A percentile compares a stretch with the other conserved stretches of the same genome.
Evolutionary conservation across 1,140 invertebrate species (phyloP).

Genomic region (Battus philenor): DNA sequence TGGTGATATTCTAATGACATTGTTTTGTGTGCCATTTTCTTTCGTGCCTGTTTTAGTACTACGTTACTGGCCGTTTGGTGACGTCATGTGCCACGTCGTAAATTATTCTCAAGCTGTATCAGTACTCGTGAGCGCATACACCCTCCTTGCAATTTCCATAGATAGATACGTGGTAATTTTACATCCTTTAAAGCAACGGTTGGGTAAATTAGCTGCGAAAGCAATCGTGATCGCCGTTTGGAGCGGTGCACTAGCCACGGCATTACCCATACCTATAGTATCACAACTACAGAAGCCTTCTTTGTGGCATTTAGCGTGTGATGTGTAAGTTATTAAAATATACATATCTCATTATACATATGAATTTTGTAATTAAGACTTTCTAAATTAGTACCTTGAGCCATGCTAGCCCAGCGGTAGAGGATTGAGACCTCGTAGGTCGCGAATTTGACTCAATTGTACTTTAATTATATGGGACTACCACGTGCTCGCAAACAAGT

Average conservation of each 20-base stretch:
- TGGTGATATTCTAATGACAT: slow-evolving; percentile 88
- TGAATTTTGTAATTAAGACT: too few relatives aligned
- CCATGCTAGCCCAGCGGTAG: too few relatives aligned
- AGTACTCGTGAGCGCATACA: slow-evolving; percentile 90
- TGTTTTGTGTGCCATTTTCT: slow-evolving; percentile 91
- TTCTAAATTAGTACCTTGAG: too few relatives aligned
- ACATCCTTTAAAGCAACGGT: slow-evolving; percentile 87
- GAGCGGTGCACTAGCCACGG: slow-evolving; percentile 86
- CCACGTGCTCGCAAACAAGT: too few relatives aligned
- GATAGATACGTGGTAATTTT: slow-evolving; percentile 93
- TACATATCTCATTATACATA: too few relatives aligned
- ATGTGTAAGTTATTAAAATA: slow-evolving; percentile 77
- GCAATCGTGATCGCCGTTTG: slow-evolving; percentile 85
- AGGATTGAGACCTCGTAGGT: too few relatives aligned
- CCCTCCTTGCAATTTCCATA: slow-evolving; percentile 88
- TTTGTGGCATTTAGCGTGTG: slow-evolving; percentile 77
- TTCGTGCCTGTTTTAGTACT: slow-evolving; percentile 85
- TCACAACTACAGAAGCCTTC: slow-evolving; percentile 78
- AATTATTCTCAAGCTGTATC: slow-evolving; percentile 88
- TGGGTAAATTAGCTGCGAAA: slow-evolving; percentile 83
- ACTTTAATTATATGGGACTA: too few relatives aligned
- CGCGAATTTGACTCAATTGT: too few relatives aligned
- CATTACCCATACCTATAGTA: slow-evolving; percentile 86
- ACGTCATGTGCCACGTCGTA: slow-evolving; percentile 84
- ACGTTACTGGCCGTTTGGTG: slow-evolving; percentile 89